Percentiles rank a stretch among this genome's conserved stretches.
Evolutionary conservation across 2,797 vertebrate genomes (phyloP).

Genomic region (Lacerta bilineata): DNA sequence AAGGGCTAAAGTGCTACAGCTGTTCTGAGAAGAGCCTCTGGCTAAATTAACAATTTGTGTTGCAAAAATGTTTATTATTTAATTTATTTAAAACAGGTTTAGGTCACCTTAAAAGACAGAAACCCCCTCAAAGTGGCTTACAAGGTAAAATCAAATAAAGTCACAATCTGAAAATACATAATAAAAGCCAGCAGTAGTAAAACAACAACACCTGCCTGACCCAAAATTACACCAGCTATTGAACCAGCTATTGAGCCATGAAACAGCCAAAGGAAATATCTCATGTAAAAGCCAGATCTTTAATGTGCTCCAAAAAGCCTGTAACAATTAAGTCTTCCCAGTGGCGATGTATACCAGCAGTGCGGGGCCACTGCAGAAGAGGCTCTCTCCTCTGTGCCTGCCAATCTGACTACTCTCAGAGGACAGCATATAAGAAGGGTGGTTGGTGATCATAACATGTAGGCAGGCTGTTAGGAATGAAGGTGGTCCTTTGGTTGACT

Average conservation of each 20-base stretch:
- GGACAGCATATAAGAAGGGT: too few relatives aligned
- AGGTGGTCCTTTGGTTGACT: too few relatives aligned
- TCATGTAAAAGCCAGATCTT: neutral
- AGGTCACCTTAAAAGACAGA: neutral
- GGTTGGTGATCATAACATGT: too few relatives aligned
- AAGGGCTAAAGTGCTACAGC: neutral
- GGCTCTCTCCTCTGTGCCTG: too few relatives aligned
- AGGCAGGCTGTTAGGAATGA: too few relatives aligned
- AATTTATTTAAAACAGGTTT: neutral
- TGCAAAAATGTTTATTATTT: neutral
- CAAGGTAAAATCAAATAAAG: neutral
- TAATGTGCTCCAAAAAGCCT: too few relatives aligned
- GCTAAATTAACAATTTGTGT: accelerated
- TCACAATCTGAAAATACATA: neutral
- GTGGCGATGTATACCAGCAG: too few relatives aligned
- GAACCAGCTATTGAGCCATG: neutral
- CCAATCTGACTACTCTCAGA: too few relatives aligned
- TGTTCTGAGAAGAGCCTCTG: neutral
- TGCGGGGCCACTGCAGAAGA: too few relatives aligned
- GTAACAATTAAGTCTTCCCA: too few relatives aligned
- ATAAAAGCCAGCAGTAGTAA: neutral
- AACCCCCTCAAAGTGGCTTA: neutral
- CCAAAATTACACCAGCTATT: too few relatives aligned
- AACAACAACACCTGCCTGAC: too few relatives aligned
- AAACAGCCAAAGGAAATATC: neutral